phyloP scores from a whole-genome alignment of 1,140 invertebrate genomes.

The Stenopsyche tienmushanensis region DNA sequence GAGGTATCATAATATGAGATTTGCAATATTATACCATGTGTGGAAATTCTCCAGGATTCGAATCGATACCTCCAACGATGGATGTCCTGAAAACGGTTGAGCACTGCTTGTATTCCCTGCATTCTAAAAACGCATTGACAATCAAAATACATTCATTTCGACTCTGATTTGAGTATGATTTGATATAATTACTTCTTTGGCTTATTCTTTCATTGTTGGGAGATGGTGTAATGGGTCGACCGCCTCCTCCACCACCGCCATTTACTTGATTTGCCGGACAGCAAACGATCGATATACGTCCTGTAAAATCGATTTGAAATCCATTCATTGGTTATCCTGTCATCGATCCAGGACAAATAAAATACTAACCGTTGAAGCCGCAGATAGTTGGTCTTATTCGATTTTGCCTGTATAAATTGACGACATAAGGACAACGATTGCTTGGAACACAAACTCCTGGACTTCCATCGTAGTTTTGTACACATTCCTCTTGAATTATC shows the following conservation, averaged over 20 bases:
- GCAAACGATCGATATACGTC: conserved; percentile 5
- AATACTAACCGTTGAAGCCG: conserved; percentile 3
- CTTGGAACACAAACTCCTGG: background rate
- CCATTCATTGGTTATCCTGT: background rate
- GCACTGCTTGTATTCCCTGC: conserved; percentile 10
- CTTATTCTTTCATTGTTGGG: conserved; percentile 15
- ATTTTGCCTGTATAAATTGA: background rate
- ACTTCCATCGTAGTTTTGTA: conserved; percentile 11
- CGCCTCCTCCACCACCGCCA: background rate
- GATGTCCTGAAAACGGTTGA: background rate
- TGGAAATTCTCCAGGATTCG: conserved; percentile 30
- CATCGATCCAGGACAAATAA: background rate
- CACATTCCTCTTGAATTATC: no score
- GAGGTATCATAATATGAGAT: background rate
- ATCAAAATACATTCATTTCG: background rate
- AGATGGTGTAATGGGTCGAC: no score
- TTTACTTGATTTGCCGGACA: conserved; percentile 1
- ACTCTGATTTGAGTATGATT: background rate
- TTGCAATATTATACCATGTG: conserved; percentile 27
- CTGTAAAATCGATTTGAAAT: background rate
- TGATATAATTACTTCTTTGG: background rate
- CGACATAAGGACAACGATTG: background rate
- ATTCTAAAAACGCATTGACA: conserved; percentile 9
- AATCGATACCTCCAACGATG: conserved; percentile 33
- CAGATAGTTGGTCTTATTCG: conserved; percentile 1